phyloP scores from a whole-genome alignment of 2,113 vertebrate species.

The Rutilus rutilus region DNA sequence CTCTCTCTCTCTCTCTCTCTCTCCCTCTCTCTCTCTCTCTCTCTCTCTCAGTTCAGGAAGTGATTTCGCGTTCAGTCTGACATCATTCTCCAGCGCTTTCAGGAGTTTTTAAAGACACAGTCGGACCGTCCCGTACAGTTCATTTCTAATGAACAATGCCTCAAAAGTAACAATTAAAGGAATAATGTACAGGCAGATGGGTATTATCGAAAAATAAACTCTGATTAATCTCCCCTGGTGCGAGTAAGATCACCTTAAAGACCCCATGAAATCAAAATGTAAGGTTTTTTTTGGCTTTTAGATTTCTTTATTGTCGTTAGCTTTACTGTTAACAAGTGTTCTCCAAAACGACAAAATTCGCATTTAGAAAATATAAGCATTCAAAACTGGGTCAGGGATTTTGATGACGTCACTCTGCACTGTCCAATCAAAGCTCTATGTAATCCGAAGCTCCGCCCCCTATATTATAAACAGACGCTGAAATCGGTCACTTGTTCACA shows the following conservation, averaged over 20 bases:
- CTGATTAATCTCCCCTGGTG: neutral
- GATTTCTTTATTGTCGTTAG: too few species aligned
- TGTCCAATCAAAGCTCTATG: too few species aligned
- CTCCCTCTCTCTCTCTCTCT: slow-evolving; percentile 59
- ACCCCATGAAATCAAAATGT: too few species aligned
- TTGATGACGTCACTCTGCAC: too few species aligned
- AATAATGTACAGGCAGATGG: neutral
- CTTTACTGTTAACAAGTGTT: too few species aligned
- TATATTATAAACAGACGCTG: too few species aligned
- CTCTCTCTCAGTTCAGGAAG: slow-evolving; percentile 78
- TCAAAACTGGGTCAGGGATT: too few species aligned
- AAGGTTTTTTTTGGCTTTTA: too few species aligned
- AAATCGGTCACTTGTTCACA: too few species aligned
- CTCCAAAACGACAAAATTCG: too few species aligned
- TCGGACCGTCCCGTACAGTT: slow-evolving; percentile 51
- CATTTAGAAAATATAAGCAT: too few species aligned
- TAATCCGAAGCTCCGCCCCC: too few species aligned
- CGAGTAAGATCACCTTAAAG: neutral
- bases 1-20: slow-evolving; percentile 66
- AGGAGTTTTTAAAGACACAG: slow-evolving; percentile 79
- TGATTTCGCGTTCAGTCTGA: slow-evolving; percentile 77
- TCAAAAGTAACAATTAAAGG: neutral
- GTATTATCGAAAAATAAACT: neutral
- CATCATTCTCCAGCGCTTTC: slow-evolving; percentile 73
- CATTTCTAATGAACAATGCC: neutral